Base-by-base conservation (phyloP, 2,888 invertebrate genomes). In the Malachius bipustulatus region DNA sequence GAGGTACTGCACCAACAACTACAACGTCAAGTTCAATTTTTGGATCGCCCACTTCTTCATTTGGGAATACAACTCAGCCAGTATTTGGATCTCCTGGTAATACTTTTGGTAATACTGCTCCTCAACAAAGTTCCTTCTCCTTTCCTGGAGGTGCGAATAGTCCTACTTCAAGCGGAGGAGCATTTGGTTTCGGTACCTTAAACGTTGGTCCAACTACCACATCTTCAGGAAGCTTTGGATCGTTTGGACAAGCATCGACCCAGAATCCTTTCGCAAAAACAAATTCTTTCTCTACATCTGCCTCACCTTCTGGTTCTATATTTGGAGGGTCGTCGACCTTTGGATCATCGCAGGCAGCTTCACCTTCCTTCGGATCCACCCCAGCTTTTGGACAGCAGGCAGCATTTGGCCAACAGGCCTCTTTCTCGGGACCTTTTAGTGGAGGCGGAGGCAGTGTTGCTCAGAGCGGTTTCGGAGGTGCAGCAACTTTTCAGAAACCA, bases 341-440 rank as follows among this genome's bases (percentile, higher is more conserved):
- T 57, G 12, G 61, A 53, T 16, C 64, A 1, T 60, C 65, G 2
- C 62, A 60, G 39, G n/a, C n/a, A n/a, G n/a, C n/a, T n/a, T n/a
- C n/a, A n/a, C 44, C 44, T 37, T 42, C 43, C 3, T 47, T 45
- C 33, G 39, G 40, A n/a, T 42, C 39, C 29, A 16, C 38, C 8
- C 10, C 33, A 6, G 26, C 16, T 12, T 32, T 36, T 26, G 38
- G 24, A 8, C 24, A 19, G 24, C 24, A 19, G 24, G 24, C 24
- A 6, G 24, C 24, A 19, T 19, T 19, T 19, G n/a, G 24, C 24
- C 24, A 19, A 19, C 6, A n/a, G 6, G n/a, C 40, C 10, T 30
- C 37, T 2, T 26, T 36, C 2, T 26, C 16, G 14, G 33, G 32
- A 16, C 37, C 37, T 14, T 32, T 34, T 6, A 27, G 38, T 19